Base-by-base conservation (phyloP, 2,888 invertebrate species). In the Caenorhabditis japonica region DNA sequence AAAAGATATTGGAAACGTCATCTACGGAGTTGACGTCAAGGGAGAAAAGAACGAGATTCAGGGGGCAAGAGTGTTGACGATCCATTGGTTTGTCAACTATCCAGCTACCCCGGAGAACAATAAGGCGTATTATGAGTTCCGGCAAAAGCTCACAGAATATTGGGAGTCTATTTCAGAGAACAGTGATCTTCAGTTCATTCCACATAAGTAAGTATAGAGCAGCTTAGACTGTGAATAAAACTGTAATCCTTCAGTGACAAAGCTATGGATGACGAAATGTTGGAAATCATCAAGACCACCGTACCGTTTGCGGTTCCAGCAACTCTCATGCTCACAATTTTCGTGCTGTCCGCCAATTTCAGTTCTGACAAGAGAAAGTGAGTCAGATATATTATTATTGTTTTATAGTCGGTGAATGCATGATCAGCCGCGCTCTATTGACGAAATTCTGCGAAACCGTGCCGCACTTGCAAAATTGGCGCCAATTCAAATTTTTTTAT, bases 191-290 rank as follows among this genome's bases (percentile, higher is more conserved):
- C 75, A 83, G 25, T 87, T 87, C 51, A 85, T 86, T 58, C 85
- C 86, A 33, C 86, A 86, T 75, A 86, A 86, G 86, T 86, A 23
- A 70, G 77, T n/a, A n/a, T n/a, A n/a, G n/a, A n/a, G n/a, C n/a
- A n/a, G n/a, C n/a, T 59, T 21, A 2, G n/a, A 34, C 23, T 25
- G 3, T 19, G 8, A 17, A 34, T 23, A 36, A 15, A 33, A 1
- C 3, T 19, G 4, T 10, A 10, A 1, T 36, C 30, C 61, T 83
- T 64, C 51, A 86, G 86, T 53, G 86, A 86, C 70, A 82, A 83
- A 46, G 86, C 86, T 23, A 86, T 86, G 86, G 86, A 86, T 69
- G 86, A 86, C 73, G 86, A 86, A 62, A 82, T 86, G 76, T 62
- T 80, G 41, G 80, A 85, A 49, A 87, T 86, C 46, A 86, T 86